Evolutionary conservation across 1,140 invertebrate genomes (phyloP).

Genomic region (Cardiocondyla obscurior): DNA sequence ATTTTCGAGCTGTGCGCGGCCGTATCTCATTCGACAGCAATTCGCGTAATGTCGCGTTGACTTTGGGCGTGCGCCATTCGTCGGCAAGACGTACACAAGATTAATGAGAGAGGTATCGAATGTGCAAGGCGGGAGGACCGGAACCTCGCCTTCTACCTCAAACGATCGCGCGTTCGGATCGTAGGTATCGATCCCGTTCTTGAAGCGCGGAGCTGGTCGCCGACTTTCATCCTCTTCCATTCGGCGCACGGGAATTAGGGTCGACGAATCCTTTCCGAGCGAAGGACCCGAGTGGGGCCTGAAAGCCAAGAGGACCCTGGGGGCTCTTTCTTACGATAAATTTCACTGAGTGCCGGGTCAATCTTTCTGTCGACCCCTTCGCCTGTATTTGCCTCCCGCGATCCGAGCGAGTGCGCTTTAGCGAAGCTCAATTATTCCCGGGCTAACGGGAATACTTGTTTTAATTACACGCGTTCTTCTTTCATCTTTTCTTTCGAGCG

Average conservation of each 20-base stretch:
- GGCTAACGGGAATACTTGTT: neutral
- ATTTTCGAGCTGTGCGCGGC: neutral
- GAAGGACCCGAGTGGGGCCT: conserved; percentile 56
- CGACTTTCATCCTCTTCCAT: conserved; percentile 67
- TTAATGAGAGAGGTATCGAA: conserved; percentile 49
- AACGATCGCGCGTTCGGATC: conserved; percentile 61
- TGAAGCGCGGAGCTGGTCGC: conserved; percentile 59
- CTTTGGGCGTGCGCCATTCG: conserved; percentile 20
- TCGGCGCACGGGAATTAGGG: conserved; percentile 66
- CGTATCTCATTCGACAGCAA: conserved; percentile 18
- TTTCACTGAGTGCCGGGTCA: conserved; percentile 70
- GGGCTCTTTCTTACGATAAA: conserved; percentile 72
- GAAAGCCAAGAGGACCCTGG: conserved; percentile 65
- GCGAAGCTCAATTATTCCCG: conserved; percentile 30
- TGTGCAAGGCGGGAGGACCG: neutral
- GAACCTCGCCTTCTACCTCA: neutral
- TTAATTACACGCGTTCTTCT: conserved; percentile 10
- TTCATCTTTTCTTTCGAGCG: neutral
- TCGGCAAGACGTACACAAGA: conserved; percentile 15
- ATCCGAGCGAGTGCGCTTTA: neutral
- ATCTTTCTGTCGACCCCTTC: conserved; percentile 51
- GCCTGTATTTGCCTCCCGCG: conserved; percentile 6
- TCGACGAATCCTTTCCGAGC: conserved; percentile 67
- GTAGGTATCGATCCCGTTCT: conserved; percentile 59
- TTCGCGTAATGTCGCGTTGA: conserved; percentile 43